Conservation (phyloP, 2,113 vertebrate species). For the Oenanthe oenanthe region DNA sequence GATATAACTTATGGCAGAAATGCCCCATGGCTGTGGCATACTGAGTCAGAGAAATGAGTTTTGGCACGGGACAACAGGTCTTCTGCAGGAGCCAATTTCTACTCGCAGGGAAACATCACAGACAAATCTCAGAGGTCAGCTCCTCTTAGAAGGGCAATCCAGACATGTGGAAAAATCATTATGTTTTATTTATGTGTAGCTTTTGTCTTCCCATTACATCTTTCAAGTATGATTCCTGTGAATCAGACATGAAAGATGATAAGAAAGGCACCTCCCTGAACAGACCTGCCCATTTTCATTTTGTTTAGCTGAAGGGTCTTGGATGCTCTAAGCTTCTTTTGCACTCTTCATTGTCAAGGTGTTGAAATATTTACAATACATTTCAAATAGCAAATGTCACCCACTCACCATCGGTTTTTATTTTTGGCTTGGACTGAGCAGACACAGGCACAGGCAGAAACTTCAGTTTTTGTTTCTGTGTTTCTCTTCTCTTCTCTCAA, state of each 20-base stretch:
- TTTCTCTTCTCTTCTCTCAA: conserved; percentile 26
- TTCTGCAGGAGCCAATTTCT: neutral
- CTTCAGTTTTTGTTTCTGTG: neutral
- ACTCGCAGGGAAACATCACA: neutral
- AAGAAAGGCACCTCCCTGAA: conserved; percentile 11
- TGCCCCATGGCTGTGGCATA: neutral
- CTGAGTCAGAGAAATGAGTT: neutral
- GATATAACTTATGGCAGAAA: neutral
- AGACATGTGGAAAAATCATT: neutral
- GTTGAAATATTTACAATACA: conserved; percentile 21
- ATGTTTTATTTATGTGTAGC: neutral
- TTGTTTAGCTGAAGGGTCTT: conserved; percentile 43
- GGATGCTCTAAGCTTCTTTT: neutral
- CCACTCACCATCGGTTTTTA: neutral
- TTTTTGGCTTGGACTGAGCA: conserved; percentile 2
- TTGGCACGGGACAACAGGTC: neutral
- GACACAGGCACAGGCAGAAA: neutral
- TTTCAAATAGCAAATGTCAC: conserved; percentile 28
- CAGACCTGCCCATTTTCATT: conserved; percentile 23
- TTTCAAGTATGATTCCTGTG: neutral
- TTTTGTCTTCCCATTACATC: neutral
- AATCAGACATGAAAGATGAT: neutral
- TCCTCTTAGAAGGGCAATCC: neutral
- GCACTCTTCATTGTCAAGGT: conserved; percentile 2
- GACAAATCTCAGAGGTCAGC: neutral